These are phyloP conservation scores for Otus sunia DNA, from an alignment of 2,113 vertebrate species.

Conservation along the genomic window DNA sequence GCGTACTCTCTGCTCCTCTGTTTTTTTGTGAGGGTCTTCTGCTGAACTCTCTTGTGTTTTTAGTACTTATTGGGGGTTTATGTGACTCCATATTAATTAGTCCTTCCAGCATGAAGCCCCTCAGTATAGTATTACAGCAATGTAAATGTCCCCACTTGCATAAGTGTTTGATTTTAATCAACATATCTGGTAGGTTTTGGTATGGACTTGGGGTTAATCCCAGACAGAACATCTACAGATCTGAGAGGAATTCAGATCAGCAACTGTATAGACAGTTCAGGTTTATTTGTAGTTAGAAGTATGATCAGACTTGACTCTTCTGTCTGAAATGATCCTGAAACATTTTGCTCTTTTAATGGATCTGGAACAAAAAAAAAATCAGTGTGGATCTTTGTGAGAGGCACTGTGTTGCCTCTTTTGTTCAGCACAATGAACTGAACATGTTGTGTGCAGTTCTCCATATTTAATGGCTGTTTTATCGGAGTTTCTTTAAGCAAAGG, in stretches of 20 bases:
- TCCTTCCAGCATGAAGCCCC: not conserved
- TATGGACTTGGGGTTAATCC: not conserved
- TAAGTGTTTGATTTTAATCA: not conserved
- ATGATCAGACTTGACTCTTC: not conserved
- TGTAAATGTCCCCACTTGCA: not conserved
- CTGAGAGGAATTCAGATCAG: not conserved
- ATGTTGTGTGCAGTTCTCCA: conserved; percentile 19
- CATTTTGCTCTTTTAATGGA: not conserved
- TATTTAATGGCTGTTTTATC: conserved; percentile 39
- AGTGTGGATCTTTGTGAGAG: not conserved
- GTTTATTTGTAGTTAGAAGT: not conserved
- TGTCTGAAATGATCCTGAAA: not conserved
- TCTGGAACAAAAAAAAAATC: not conserved
- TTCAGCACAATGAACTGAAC: not conserved
- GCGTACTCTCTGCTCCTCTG: not conserved
- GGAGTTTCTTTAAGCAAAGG: conserved; percentile 50
- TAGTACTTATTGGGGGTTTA: not conserved
- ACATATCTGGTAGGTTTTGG: not conserved
- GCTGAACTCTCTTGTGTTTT: not conserved
- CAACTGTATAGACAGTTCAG: not conserved
- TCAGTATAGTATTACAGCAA: not conserved
- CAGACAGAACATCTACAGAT: not conserved
- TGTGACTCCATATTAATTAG: not conserved
- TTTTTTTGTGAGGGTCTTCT: not conserved
- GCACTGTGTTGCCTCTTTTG: not conserved